Base-by-base conservation (phyloP, 2,113 vertebrate species). In the Eptesicus fuscus region DNA sequence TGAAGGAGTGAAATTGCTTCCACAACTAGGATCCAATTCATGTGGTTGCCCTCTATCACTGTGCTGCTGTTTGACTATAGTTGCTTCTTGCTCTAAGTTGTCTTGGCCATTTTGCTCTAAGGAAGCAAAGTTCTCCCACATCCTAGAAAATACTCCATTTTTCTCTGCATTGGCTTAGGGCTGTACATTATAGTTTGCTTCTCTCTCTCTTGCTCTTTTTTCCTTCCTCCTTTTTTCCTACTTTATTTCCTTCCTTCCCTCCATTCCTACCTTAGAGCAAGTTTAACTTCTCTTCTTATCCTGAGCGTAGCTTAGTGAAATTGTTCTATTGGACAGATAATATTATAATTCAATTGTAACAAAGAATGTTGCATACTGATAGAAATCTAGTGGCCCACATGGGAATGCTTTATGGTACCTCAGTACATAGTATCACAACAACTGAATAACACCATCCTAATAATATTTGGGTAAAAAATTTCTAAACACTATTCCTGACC, bases 1-100 rank as follows among this genome's bases (percentile, higher is more conserved):
- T 91, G 69, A 94, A 84, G 51, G 25, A 71, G 76, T 96, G 87
- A 94, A 87, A 87, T 61, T 83, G 70, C 44, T n/a, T 80, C 44
- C 22, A 94, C 32, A 87, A 7, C 32, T 71, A 40, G 71, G 51
- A n/a, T 70, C 35, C 7, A 56, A 2, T 70, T 93, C 59, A 18
- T 4, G 11, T 16, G 13, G 23, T 85, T 79, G 74, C 67, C 63
- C 80, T 87, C 88, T 65, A 51, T 83, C 69, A 70, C 18, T 8
- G 1, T 8, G 35, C 67, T 79, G 44, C 80, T 61, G 7, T 83
- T 78, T 28, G 88, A 91, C 35, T 74, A 71, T 23, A 61, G 22
- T 42, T 49, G 9, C 7, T 88, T 86, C 69, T 37, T 90, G 59
- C 74, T 67, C 59, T 73, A 18, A n/a, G 16, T 17, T 89, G 44